phyloP scores from a whole-genome alignment of 2,888 invertebrate species.

The Acanthosepion pharaonis region DNA sequence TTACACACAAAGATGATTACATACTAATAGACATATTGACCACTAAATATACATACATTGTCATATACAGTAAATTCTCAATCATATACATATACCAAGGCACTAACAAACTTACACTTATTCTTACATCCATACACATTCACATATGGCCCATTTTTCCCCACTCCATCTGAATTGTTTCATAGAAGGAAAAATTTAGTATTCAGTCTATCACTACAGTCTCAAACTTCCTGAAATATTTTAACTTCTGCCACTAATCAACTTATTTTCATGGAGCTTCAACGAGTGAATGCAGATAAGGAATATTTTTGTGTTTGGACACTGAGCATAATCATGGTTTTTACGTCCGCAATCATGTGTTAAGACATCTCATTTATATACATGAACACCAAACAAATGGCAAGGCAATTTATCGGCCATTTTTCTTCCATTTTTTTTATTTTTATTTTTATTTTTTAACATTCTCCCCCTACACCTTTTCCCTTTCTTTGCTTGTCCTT shows the following conservation, averaged over 20 bases:
- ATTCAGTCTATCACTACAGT: neutral
- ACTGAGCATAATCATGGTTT: neutral
- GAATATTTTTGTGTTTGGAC: neutral
- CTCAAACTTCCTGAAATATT: neutral
- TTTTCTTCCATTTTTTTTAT: neutral
- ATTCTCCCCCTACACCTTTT: neutral
- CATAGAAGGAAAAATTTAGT: neutral
- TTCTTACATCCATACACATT: neutral
- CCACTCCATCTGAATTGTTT: neutral
- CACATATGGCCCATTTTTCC: neutral
- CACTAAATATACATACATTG: too few relatives aligned
- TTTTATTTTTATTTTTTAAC: neutral
- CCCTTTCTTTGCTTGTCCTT: neutral
- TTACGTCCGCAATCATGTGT: neutral
- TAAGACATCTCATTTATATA: constrained; percentile 24
- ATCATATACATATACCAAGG: too few relatives aligned
- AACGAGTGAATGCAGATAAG: neutral
- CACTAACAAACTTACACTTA: neutral
- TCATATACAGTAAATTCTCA: too few relatives aligned
- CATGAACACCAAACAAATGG: neutral
- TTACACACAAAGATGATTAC: too few relatives aligned
- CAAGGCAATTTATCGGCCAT: neutral
- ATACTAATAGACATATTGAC: too few relatives aligned
- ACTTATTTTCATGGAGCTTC: neutral
- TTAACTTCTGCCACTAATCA: neutral